phyloP scores from a whole-genome alignment of 2,888 invertebrate genomes.

The Lamellibrachia satsuma region DNA sequence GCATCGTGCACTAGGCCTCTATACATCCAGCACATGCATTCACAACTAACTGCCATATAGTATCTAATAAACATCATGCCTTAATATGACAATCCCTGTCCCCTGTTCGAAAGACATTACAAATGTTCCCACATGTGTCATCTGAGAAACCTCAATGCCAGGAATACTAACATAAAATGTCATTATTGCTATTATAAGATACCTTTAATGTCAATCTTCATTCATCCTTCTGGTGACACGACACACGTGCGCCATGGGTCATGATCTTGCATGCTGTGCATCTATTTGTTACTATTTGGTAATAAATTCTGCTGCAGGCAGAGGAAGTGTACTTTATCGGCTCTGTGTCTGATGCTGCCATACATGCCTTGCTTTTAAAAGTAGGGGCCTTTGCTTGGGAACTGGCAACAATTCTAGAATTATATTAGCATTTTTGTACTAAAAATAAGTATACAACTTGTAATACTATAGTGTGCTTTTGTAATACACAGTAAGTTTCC shows the following conservation, averaged over 20 bases:
- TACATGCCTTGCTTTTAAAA: background rate
- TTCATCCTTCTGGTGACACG: background rate
- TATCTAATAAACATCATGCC: background rate
- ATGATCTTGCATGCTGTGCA: slow-evolving; percentile 1
- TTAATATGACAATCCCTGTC: background rate
- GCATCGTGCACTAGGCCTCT: background rate
- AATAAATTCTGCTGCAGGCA: background rate
- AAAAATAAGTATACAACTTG: no score
- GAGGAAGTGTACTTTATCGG: background rate
- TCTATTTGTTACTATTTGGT: background rate
- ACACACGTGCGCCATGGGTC: background rate
- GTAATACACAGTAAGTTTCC: no score
- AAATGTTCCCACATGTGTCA: background rate
- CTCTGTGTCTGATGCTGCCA: background rate
- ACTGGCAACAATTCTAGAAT: background rate
- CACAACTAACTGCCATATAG: background rate
- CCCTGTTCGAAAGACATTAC: background rate
- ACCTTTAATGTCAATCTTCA: background rate
- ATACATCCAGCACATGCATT: background rate
- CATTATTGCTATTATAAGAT: background rate
- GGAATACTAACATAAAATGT: slow-evolving; percentile 8
- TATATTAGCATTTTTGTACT: background rate
- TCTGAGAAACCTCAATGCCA: background rate
- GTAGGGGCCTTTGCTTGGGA: background rate
- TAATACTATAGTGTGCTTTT: no score